Base-by-base conservation (phyloP, 2,888 invertebrate species). In the Pantelozetes paolii region DNA sequence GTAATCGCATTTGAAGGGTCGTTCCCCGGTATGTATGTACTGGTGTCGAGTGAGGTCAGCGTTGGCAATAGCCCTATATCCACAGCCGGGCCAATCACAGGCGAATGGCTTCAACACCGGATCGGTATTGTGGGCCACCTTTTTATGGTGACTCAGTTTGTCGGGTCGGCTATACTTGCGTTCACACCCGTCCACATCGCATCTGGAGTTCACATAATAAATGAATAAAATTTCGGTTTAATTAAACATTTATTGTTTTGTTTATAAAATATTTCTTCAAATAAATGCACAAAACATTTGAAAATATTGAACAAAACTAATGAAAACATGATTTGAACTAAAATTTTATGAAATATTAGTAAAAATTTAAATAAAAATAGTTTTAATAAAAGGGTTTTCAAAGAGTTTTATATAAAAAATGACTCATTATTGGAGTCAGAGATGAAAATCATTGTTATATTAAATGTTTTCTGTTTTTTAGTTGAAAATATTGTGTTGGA, bases 131-230 rank as follows among this genome's bases (percentile, higher is more conserved):
- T 74, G 74, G 6, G 71, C 54, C 18, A 54, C 50, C 28, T 50
- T 54, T 40, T 71, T 70, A 28, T 74, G 74, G 20, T 74, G 74
- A n/a, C 74, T 70, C 1, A 74, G 54, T 62, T 74, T 74, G 57
- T 74, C 74, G 18, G 74, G 71, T 45, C 74, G 26, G 26, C 70
- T 48, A 32, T 74, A 74, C 54, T 71, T 70, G 11, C 71, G 50
- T 2, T 74, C 74, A 62, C 74, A 74, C 18, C 74, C 74, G 6
- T 48, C 74, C 18, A 70, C 23, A 45, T 74, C 74, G 57, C 74
- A 74, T 45, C 30, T 36, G 57, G 36, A 9, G 20, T 13, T 64
- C 32, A 9, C 11, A 36, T 36, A 32, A 64, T 18, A 64, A 32
- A 64, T 36, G 2, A 36, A 32, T n/a, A 11, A 2, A 36, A 18